Evolutionary conservation across 2,113 vertebrate genomes (phyloP).

Genomic region (Machaerirhynchus nigripectus): DNA sequence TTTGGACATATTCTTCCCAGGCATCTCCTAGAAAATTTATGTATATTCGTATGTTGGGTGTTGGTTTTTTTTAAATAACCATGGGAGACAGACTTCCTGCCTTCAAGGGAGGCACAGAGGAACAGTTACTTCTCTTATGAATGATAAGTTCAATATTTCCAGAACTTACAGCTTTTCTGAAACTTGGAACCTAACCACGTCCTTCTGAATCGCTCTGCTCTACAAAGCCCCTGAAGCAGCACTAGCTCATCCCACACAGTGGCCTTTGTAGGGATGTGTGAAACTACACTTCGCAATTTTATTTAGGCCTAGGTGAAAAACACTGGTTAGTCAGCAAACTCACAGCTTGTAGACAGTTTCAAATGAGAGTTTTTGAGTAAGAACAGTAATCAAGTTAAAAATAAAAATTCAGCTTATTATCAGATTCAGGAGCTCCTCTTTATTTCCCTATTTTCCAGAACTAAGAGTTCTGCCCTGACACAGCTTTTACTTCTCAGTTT

Average conservation of each 20-base stretch:
- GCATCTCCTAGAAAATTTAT: background rate
- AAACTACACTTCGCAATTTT: background rate
- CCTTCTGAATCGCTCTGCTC: background rate
- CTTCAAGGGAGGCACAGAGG: background rate
- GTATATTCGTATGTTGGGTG: background rate
- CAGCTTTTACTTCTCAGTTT: background rate
- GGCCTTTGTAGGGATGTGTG: background rate
- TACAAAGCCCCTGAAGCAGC: background rate
- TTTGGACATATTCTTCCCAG: background rate
- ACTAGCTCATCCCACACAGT: background rate
- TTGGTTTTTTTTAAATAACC: background rate
- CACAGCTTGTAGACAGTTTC: background rate
- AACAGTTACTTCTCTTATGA: background rate
- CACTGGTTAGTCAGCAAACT: background rate
- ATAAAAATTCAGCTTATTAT: background rate
- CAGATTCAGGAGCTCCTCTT: background rate
- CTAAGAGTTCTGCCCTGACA: background rate
- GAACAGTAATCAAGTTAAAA: background rate
- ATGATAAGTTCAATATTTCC: background rate
- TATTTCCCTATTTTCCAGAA: background rate
- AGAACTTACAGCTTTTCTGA: background rate
- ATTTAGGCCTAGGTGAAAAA: background rate
- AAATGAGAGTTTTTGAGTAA: background rate
- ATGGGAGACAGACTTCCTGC: background rate
- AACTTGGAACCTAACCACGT: accelerated